These are phyloP conservation scores for Furcifer pardalis DNA, from an alignment of 2,797 vertebrate genomes.

Conservation along the genomic window DNA sequence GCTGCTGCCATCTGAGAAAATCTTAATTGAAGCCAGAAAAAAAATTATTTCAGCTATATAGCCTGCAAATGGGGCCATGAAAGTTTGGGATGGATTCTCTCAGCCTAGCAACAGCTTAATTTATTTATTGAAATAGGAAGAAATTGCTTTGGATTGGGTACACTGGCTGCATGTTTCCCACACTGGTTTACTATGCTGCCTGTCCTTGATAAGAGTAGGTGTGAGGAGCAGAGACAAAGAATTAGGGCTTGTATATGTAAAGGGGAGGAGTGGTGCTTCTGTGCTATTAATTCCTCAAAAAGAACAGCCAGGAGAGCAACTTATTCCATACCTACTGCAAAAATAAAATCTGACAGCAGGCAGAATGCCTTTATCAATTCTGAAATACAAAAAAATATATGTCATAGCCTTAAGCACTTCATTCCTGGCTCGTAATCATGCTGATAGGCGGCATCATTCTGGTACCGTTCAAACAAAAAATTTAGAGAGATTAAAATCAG, in stretches of 20 bases:
- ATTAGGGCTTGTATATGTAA: not conserved
- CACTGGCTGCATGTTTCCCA: too few relatives aligned
- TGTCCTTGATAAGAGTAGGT: rapidly evolving
- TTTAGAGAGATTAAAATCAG: not conserved
- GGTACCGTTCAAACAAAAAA: constrained; percentile 2
- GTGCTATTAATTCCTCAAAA: not conserved
- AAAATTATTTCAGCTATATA: too few relatives aligned
- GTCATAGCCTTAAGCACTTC: not conserved
- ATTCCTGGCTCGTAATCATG: not conserved
- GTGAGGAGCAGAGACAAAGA: not conserved
- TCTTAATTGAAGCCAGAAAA: too few relatives aligned
- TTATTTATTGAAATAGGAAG: not conserved
- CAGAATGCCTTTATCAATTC: not conserved
- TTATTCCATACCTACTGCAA: not conserved
- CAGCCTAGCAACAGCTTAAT: not conserved
- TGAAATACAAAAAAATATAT: not conserved
- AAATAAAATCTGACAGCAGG: not conserved
- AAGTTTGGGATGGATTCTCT: not conserved
- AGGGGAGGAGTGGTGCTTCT: not conserved
- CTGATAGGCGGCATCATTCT: not conserved
- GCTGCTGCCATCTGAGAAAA: not conserved
- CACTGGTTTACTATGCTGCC: not conserved
- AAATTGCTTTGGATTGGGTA: not conserved
- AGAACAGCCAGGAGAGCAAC: not conserved
- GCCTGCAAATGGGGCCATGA: not conserved